Evolutionary conservation across 2,888 invertebrate species (phyloP).

Genomic region (Coenonympha arcania): DNA sequence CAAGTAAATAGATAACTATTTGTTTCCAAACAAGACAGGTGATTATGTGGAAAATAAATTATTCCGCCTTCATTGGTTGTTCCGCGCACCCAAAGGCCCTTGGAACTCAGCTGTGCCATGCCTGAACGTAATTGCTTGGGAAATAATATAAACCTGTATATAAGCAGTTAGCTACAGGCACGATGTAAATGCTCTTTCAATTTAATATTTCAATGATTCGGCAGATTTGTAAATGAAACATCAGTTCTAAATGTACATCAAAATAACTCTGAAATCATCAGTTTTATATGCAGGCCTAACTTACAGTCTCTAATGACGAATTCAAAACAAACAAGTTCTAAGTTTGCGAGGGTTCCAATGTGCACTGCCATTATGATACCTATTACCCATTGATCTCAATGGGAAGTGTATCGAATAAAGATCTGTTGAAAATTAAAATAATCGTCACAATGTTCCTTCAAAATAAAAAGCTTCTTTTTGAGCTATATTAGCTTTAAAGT

Average conservation of each 20-base stretch:
- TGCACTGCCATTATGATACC: no score
- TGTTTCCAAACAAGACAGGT: conserved; percentile 36
- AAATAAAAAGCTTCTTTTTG: conserved; percentile 1
- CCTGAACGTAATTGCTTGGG: conserved; percentile 61
- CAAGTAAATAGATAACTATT: conserved; percentile 20
- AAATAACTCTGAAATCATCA: no score
- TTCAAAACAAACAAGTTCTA: no score
- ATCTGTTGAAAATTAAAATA: conserved; percentile 34
- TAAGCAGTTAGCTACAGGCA: conserved; percentile 19
- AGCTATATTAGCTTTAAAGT: background rate
- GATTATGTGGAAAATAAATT: conserved; percentile 49
- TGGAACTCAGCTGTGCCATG: conserved; percentile 35
- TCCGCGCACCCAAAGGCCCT: conserved; percentile 44
- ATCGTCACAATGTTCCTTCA: conserved; percentile 12
- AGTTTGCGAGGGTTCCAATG: no score
- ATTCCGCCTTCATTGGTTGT: conserved; percentile 44
- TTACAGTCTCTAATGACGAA: no score
- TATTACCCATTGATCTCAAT: no score
- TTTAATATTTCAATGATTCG: conserved; percentile 43
- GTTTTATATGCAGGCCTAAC: no score
- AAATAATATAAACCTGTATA: conserved; percentile 51
- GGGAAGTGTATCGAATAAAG: conserved; percentile 45
- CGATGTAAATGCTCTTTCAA: conserved; percentile 36
- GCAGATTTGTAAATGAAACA: background rate
- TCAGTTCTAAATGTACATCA: no score